Base-by-base conservation (phyloP, 2,797 vertebrate species). In the Eremophila alpestris region DNA sequence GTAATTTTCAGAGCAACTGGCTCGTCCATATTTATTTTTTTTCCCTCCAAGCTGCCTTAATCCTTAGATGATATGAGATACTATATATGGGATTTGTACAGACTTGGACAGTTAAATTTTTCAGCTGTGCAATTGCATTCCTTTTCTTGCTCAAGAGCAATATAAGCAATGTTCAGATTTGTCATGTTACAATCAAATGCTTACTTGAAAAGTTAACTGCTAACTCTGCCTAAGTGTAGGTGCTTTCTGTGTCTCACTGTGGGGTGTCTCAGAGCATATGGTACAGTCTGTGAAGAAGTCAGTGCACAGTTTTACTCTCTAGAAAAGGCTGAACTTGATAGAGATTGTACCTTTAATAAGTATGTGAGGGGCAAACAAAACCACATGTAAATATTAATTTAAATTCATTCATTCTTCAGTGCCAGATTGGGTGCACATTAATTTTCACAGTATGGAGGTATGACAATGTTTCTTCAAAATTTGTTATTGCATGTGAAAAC, bases 371-470 rank as follows among this genome's bases (percentile, higher is more conserved):
- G 13, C 16, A 81, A 45, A 67, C 54, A 71, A 60, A 63, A n/a
- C 1, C 13, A 6, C 4, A 21, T 59, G 65, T 21, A 76, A 65
- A 52, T 63, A 70, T 23, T 40, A 38, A 49, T 21, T 69, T 65
- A 32, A 36, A 73, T 11, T 32, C 4, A 17, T 76, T 73, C 4
- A 30, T 75, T 86, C 85, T 74, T 91, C 43, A 49, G 30, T 74
- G 30, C 12, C 32, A 30, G 52, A 60, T 77, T 56, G 36, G 34
- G 16, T 63, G 16, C 11, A 4, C 0, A 0, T 56, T 69, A 34
- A 23, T 78, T 92, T 32, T 19, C 13, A 10, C 49, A 67, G 10
- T 36, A 27, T 21, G 24, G 12, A 41, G 36, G 13, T 38, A 24
- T 36, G 17, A 16, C 51, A 21, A 12, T 41, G 13, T 34, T 86